Base-by-base conservation (phyloP, 2,113 vertebrate species). In the Clinocottus analis region DNA sequence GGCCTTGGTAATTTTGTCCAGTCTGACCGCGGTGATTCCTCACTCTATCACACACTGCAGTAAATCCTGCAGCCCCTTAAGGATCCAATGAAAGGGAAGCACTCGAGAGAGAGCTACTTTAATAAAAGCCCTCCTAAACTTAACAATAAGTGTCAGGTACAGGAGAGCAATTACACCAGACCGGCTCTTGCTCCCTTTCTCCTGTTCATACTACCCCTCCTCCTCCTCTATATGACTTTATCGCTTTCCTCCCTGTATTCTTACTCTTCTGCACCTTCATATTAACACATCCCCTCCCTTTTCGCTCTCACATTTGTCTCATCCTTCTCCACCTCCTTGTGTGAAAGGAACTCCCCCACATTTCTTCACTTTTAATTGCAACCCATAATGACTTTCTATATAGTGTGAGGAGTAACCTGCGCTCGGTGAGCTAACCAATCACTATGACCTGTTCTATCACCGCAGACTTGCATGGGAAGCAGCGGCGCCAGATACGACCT, bases 91-190 rank as follows among this genome's bases (percentile, higher is more conserved):
- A 90, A 89, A 82, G 76, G 82, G 75, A 77, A 72, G 72, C 77
- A 85, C 90, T 73, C 41, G 37, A 75, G 87, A 87, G 85, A 90
- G 69, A 72, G 78, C 82, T 65, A 43, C 83, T 91, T 93, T 91
- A 92, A 94, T 93, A 94, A 94, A 91, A 92, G 84, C 81, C 23
- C 75, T 91, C 84, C 85, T 89, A 92, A 94, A 94, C 89, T 92
- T 91, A 89, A 93, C 82, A 73, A 55, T 82, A 82, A 85, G 87
- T 91, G 92, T 92, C 89, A 89, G 86, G 79, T 89, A 87, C 82
- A 84, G 70, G 77, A 91, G 85, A 88, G 90, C 87, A 92, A 94
- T 94, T 90, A 92, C 74, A 84, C 63, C 61, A 63, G 25, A 91
- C 72, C 74, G 78, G 67, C 72, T 87, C 72, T 63, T 39, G 13